Base-by-base conservation (phyloP, 2,888 invertebrate genomes). In the Hyalella azteca region DNA sequence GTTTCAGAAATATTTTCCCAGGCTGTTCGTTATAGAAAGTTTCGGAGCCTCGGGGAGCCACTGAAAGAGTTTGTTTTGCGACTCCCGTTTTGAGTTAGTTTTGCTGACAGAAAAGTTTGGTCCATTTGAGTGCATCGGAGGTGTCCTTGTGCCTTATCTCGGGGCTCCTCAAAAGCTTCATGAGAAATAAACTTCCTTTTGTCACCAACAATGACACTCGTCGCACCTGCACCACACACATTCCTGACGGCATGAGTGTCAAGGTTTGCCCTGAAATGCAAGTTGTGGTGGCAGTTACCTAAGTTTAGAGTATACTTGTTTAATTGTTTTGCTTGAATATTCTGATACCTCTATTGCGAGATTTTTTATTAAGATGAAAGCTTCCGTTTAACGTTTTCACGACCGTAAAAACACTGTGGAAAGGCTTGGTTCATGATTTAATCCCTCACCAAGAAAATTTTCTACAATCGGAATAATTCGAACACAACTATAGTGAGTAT, bases 21-120 rank as follows among this genome's bases (percentile, higher is more conserved):
- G 66, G 66, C 66, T 66, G 66, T 66, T 66, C 66, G 66, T 66
- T 66, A 66, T 66, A 66, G 66, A 66, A 66, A 66, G 36, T 66
- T 66, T 66, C 66, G 32, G 22, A 66, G 36, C 66, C 66, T 36
- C 66, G 36, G 66, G 39, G 66, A 66, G 36, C 66, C 66, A 36
- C 22, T 36, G 36, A 32, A 66, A 66, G 66, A 36, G 66, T 66
- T 66, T 66, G 66, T 36, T 66, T 36, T 15, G 66, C 13, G 36
- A 36, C 66, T 5, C 36, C 36, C 39, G 66, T 66, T 66, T 66
- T 66, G 66, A 36, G 66, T 59, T 59, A 59, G 59, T 66, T 66
- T 45, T 45, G 11, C 54, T 54, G 54, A 54, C 5, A 54, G 54
- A 29, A 66, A 66, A 66, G 66, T 66, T 66, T 15, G 36, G 66